phyloP scores from a whole-genome alignment of 1,140 invertebrate genomes.

The Calephelis nemesis region DNA sequence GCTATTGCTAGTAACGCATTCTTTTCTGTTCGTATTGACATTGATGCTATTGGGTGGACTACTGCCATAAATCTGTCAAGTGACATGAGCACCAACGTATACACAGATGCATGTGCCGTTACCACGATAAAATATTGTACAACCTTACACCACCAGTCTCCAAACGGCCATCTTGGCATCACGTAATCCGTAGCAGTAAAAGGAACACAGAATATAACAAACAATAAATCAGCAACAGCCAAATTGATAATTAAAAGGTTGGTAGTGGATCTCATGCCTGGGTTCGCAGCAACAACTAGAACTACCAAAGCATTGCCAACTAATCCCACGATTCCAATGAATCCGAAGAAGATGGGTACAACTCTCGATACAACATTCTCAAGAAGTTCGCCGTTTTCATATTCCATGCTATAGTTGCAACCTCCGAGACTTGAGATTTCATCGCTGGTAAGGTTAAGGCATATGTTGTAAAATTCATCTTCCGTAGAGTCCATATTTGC shows the following conservation, averaged over 20 bases:
- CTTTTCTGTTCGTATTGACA: constrained; percentile 91
- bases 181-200: constrained; percentile 95
- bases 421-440: constrained; percentile 50
- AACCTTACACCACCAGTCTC: constrained; percentile 93
- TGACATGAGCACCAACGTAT: constrained; percentile 97
- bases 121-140: constrained; percentile 89
- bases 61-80: constrained; percentile 96
- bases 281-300: constrained; percentile 91
- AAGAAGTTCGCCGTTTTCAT: constrained; percentile 75
- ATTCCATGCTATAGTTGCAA: constrained; percentile 64
- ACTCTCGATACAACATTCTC: constrained; percentile 84
- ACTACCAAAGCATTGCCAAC: constrained; percentile 94
- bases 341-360: constrained; percentile 92
- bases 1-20: constrained; percentile 90
- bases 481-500: constrained; percentile 62
- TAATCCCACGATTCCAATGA: constrained; percentile 92
- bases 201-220: constrained; percentile 97
- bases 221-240: constrained; percentile 94
- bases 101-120: constrained; percentile 95
- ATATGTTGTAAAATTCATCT: constrained; percentile 69
- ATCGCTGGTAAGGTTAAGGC: constrained; percentile 64
- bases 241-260: constrained; percentile 95
- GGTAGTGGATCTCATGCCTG: constrained; percentile 95
- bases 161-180: constrained; percentile 93
- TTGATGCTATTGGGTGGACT: constrained; percentile 94